Base-by-base conservation (phyloP, 2,113 vertebrate species). In the Mesitornis unicolor region DNA sequence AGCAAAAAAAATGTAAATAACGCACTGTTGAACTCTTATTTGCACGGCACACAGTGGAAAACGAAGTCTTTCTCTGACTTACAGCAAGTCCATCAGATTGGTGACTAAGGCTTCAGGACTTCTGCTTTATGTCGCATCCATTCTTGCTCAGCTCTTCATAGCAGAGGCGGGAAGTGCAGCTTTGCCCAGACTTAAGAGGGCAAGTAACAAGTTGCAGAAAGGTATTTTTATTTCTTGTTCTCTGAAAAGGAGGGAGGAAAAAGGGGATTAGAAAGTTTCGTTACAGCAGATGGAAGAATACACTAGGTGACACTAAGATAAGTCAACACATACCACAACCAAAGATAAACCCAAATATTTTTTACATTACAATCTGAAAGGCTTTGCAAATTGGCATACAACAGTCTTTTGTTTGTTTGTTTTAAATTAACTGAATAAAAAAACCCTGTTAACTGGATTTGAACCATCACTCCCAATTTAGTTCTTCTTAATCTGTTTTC, bases 81-180 rank as follows among this genome's bases (percentile, higher is more conserved):
- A 93, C 96, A 64, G 68, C 18, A 85, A 89, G n/a, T 76, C 84
- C 87, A 96, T 88, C 65, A 87, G 88, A 86, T 22, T 57, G 75
- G 64, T 78, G 94, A 92, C 86, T 64, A 87, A 96, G 77, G 84
- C 84, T 86, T 87, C 88, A 94, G 50, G 92, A 87, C 9, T 89
- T 76, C 53, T 40, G 38, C 65, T 92, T 90, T 96, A 95, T 87
- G 93, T 95, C 3, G 54, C 85, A 35, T 97, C 94, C 95, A 89
- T 96, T 68, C 70, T 95, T 42, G 61, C 40, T 40, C 87, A 91
- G 81, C 35, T 87, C 64, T 53, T 92, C 95, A 86, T 19, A 54
- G 53, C 59, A 71, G 26, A 67, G 70, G 18, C 3, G 1, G 56
- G 56, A 61, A 56, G 35, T 3, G 16, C 21, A 78, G 75, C 54